These are phyloP conservation scores for Hydropsyche betteni DNA, from an alignment of 2,888 invertebrate genomes.

Conservation along the genomic window DNA sequence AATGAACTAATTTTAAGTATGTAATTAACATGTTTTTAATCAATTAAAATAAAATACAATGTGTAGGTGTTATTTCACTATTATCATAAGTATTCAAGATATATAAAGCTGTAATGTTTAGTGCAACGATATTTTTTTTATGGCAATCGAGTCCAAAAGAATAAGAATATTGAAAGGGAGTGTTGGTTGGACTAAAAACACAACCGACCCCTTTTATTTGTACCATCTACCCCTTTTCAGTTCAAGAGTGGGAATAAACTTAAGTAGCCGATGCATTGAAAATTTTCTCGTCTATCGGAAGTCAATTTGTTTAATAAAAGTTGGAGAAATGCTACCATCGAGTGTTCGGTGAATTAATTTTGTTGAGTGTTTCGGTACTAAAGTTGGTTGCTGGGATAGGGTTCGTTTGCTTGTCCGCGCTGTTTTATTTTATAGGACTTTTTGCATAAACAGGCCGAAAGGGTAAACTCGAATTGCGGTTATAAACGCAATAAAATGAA, in stretches of 20 bases:
- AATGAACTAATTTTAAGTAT: too few species aligned
- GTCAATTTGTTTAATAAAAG: constrained; percentile 49
- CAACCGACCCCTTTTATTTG: constrained; percentile 45
- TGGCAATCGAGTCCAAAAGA: not conserved
- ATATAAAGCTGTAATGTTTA: constrained; percentile 10
- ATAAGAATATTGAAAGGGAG: constrained; percentile 15
- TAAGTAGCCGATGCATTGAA: constrained; percentile 47
- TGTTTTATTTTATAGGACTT: constrained; percentile 43
- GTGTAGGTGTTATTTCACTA: too few species aligned
- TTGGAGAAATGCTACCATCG: constrained; percentile 38
- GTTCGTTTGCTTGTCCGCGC: constrained; percentile 40
- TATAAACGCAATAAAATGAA: constrained; percentile 43
- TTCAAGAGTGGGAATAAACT: constrained; percentile 38
- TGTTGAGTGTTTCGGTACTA: constrained; percentile 45
- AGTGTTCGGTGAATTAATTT: constrained; percentile 42
- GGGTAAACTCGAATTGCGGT: constrained; percentile 41
- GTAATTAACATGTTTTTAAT: too few species aligned
- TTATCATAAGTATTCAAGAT: not conserved
- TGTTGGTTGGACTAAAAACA: constrained; percentile 1
- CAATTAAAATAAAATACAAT: not conserved
- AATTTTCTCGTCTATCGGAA: constrained; percentile 45
- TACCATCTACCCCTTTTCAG: not conserved
- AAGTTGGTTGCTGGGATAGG: constrained; percentile 25
- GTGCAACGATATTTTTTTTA: constrained; percentile 17
- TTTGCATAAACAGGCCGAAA: constrained; percentile 43